Base-by-base conservation (phyloP, 2,888 invertebrate species). In the Eupithecia vulgata region DNA sequence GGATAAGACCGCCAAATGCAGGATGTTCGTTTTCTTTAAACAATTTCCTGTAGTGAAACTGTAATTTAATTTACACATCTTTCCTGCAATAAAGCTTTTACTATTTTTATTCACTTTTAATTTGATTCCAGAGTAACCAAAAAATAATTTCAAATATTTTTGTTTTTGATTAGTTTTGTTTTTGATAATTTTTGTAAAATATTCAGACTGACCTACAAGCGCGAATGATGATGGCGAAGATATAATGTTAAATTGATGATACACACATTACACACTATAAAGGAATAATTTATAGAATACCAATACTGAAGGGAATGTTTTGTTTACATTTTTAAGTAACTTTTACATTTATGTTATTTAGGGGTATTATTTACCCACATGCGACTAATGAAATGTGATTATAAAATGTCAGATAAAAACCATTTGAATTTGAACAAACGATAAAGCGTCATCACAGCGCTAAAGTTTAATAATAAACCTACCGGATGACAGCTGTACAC, bases 221-320 rank as follows among this genome's bases (percentile, higher is more conserved):
- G 57, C 25, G 8, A n/a, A 48, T n/a, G n/a, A n/a, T n/a, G 17
- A 48, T n/a, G 2, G n/a, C n/a, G 45, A 59, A 1, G 15, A 62
- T 15, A 5, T 13, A n/a, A 25, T 37, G 5, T 13, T 37, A 42
- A 42, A 40, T 21, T 37, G 65, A 25, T 40, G 40, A 65, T 52
- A 21, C n/a, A 40, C 21, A 21, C 37, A 37, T 37, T 37, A 37
- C 52, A 61, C 34, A 61, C 34, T 34, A 25, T 8, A 64, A 12
- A 42, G 42, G 72, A 62, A 71, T 68, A 71, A 35, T 85, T 85
- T 83, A 77, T 84, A 87, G 82, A 84, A 82, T 85, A 85, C 87
- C 90, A 91, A 91, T 91, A 89, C 89, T 89, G 83, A 75, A 79
- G 85, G 93, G 93, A 93, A 93, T 93, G 93, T 91, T 83, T 79